Conservation (phyloP, 2,888 invertebrate genomes). For the Diarsia mendica region DNA sequence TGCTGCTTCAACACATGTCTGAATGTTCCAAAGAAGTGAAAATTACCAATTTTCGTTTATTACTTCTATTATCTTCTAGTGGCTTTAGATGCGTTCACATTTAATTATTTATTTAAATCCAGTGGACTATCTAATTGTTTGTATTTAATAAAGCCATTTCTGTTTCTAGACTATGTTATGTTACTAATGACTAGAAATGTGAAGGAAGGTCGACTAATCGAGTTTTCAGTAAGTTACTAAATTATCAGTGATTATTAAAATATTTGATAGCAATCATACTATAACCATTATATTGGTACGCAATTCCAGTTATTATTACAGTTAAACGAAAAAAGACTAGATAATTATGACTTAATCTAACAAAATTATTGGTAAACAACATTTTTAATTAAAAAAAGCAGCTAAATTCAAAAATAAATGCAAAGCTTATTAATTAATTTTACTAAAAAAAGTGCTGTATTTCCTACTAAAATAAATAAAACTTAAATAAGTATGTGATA, state of each 20-base stretch:
- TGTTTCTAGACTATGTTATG: not conserved
- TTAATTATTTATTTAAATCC: not conserved
- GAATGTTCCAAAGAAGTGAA: not conserved
- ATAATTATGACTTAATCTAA: not conserved
- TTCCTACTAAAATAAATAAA: slow-evolving; percentile 47
- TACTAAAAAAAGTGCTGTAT: slow-evolving; percentile 8
- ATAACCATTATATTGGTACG: slow-evolving; percentile 13
- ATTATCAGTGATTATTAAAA: not conserved
- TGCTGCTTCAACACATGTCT: not conserved
- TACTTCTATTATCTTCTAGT: slow-evolving; percentile 16
- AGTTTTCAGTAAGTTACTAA: slow-evolving; percentile 22
- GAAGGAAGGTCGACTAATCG: slow-evolving; percentile 39
- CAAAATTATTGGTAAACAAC: not conserved
- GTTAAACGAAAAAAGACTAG: slow-evolving; percentile 12
- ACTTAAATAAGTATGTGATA: slow-evolving; percentile 71
- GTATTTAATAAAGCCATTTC: not conserved
- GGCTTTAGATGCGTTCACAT: not conserved
- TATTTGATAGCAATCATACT: slow-evolving; percentile 11
- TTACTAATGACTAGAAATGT: slow-evolving; percentile 25
- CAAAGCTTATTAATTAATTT: slow-evolving; percentile 63
- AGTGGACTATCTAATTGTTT: not conserved
- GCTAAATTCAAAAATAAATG: slow-evolving; percentile 63
- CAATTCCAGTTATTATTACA: slow-evolving; percentile 19
- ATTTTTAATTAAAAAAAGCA: slow-evolving; percentile 33
- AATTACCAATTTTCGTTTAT: slow-evolving; percentile 24